Evolutionary conservation across 1,140 invertebrate species (phyloP).

Genomic region (Octopus bimaculoides): DNA sequence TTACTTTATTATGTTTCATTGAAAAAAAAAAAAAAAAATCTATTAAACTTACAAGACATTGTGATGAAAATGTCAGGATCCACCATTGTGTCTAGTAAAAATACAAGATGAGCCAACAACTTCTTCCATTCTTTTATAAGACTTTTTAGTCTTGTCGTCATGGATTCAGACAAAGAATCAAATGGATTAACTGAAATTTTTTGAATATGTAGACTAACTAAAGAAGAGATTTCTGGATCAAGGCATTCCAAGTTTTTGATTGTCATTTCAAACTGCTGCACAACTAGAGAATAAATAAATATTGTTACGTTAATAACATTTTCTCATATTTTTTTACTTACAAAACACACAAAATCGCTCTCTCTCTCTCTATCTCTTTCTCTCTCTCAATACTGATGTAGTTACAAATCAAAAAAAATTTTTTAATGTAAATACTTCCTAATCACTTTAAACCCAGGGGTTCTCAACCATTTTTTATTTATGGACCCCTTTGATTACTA

Average conservation of each 20-base stretch:
- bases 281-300: background rate
- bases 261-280: background rate
- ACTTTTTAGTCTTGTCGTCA: background rate
- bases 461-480: too few relatives aligned
- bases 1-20: too few relatives aligned
- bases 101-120: background rate
- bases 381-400: too few relatives aligned
- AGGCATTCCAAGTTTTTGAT: background rate
- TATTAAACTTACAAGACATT: background rate
- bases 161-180: background rate
- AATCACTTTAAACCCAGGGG: too few relatives aligned
- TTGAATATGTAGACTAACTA: background rate
- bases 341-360: too few relatives aligned
- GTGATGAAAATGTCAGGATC: background rate
- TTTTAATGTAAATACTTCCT: too few relatives aligned
- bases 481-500: too few relatives aligned
- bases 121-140: background rate
- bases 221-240: background rate
- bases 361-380: too few relatives aligned
- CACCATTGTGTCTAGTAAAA: background rate
- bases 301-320: background rate
- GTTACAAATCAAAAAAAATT: too few relatives aligned
- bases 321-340: too few relatives aligned
- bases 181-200: background rate
- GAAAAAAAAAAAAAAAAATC: too few relatives aligned